Evolutionary conservation across 2,113 vertebrate species (phyloP).

Genomic region (Narcine bancroftii): DNA sequence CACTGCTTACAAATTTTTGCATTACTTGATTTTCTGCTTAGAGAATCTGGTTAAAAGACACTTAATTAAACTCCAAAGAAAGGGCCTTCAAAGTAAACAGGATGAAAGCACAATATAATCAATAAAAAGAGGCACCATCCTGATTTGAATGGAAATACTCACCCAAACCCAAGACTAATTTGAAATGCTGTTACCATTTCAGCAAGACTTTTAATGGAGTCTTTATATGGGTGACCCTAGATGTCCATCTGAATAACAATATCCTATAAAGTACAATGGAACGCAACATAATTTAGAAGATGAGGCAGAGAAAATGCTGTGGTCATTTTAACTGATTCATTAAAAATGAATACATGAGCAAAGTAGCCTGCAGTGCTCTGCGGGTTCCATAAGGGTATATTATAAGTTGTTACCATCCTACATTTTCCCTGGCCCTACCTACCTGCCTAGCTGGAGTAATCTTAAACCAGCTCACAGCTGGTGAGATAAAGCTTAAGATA

Average conservation of each 20-base stretch:
- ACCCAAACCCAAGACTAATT: neutral
- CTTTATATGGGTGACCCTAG: neutral
- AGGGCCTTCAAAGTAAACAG: neutral
- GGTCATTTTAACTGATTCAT: neutral
- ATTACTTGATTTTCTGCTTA: neutral
- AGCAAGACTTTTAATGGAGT: neutral
- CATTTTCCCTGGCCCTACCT: neutral
- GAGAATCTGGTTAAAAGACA: neutral
- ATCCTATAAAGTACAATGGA: neutral
- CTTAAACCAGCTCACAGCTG: neutral
- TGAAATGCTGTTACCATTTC: neutral
- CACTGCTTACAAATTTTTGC: neutral
- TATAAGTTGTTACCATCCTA: neutral
- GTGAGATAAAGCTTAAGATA: neutral
- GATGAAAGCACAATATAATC: neutral
- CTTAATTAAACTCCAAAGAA: neutral
- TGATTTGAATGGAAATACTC: neutral
- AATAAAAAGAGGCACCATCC: neutral
- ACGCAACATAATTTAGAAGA: neutral
- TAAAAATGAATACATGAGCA: neutral
- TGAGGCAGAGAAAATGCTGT: neutral
- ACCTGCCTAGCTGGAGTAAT: neutral
- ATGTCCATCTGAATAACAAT: neutral
- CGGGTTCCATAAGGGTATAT: neutral
- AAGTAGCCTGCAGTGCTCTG: neutral